These are phyloP conservation scores for Dioctria linearis DNA, from an alignment of 2,888 invertebrate genomes.

Conservation along the genomic window DNA sequence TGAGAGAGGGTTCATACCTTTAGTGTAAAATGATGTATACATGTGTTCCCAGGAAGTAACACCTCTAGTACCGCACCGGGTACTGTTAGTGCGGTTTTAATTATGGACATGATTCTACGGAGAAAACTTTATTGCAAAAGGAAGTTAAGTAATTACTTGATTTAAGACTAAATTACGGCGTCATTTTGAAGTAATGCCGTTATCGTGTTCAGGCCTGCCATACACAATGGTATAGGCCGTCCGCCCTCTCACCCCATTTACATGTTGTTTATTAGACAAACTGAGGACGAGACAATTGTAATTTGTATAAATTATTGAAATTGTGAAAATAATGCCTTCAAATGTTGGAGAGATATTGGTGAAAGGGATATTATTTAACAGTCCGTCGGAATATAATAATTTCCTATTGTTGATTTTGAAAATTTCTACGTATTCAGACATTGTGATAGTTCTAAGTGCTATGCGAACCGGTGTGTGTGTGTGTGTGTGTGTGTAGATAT, in stretches of 20 bases:
- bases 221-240: background rate
- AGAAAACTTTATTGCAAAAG: constrained; percentile 56
- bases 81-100: constrained; percentile 57
- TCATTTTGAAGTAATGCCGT: constrained; percentile 59
- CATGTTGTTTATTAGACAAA: constrained; percentile 5
- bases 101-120: constrained; percentile 58
- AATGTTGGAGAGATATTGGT: too few relatives aligned
- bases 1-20: constrained; percentile 47
- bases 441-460: too few relatives aligned
- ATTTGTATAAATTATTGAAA: constrained; percentile 47
- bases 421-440: too few relatives aligned
- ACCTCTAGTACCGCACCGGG: constrained; percentile 31
- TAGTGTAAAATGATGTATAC: constrained; percentile 57
- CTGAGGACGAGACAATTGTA: background rate
- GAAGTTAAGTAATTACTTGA: constrained; percentile 59
- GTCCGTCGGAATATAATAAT: too few relatives aligned
- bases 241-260: background rate
- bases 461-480: too few relatives aligned
- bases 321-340: background rate
- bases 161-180: constrained; percentile 59
- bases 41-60: constrained; percentile 52
- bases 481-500: too few relatives aligned
- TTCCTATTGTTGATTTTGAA: too few relatives aligned
- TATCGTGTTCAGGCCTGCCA: constrained; percentile 55
- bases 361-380: too few relatives aligned